Conservation (phyloP, 2,888 invertebrate genomes). For the Phortica okadai region DNA sequence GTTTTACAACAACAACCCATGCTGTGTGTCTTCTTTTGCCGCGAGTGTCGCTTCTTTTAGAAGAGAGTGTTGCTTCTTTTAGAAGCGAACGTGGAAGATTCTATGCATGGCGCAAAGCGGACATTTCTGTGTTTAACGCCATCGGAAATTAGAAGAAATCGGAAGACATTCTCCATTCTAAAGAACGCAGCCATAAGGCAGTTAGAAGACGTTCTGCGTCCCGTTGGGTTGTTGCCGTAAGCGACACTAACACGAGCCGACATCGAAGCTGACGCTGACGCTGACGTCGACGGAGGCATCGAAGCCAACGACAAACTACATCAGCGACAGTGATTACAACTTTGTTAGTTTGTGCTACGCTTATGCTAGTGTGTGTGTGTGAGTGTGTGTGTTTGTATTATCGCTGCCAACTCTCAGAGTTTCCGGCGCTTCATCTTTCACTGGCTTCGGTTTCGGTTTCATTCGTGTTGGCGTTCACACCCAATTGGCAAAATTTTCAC, state of each 20-base stretch:
- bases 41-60: no score
- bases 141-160: no score
- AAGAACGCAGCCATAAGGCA: no score
- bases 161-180: no score
- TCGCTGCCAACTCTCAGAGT: neutral
- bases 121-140: no score
- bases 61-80: no score
- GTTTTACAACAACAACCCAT: no score
- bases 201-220: no score
- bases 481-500: constrained; percentile 55
- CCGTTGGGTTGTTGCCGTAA: no score
- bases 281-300: neutral
- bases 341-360: neutral
- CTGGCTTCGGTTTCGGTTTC: neutral
- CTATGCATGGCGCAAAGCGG: no score
- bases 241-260: constrained; percentile 28
- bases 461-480: constrained; percentile 51
- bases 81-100: no score
- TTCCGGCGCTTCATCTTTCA: neutral
- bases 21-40: no score
- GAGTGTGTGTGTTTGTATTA: neutral
- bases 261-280: neutral
- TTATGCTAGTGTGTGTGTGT: neutral
- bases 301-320: constrained; percentile 46
- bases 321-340: constrained; percentile 52